Evolutionary conservation across 2,113 vertebrate genomes (phyloP).

Genomic region (Siniperca knerii): DNA sequence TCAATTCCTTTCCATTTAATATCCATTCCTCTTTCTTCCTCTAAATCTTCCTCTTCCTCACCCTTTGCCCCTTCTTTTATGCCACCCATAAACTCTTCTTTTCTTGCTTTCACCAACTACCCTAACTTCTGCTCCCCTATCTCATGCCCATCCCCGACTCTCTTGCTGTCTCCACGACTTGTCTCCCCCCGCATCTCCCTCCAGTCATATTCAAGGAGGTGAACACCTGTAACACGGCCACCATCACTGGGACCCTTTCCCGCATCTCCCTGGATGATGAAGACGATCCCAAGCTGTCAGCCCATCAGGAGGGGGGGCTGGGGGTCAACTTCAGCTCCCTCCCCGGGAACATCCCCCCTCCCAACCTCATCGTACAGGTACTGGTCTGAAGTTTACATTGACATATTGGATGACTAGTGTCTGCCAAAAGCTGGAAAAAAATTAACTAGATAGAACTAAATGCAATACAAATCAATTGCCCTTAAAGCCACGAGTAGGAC

Average conservation of each 20-base stretch:
- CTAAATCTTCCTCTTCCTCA: background rate
- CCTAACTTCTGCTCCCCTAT: background rate
- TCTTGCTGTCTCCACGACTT: slow-evolving; percentile 16
- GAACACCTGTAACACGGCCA: slow-evolving; percentile 96
- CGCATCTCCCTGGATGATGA: slow-evolving; percentile 97
- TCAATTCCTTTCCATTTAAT: slow-evolving; percentile 28
- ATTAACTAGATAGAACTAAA: background rate
- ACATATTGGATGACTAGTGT: background rate
- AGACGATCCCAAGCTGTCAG: slow-evolving; percentile 93
- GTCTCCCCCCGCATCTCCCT: slow-evolving; percentile 18
- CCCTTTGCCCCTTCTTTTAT: background rate
- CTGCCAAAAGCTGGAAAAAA: background rate
- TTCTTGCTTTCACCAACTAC: slow-evolving; percentile 10
- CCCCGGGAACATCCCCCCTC: slow-evolving; percentile 94
- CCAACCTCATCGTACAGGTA: slow-evolving; percentile 92
- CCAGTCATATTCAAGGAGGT: slow-evolving; percentile 98
- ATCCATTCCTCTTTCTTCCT: slow-evolving; percentile 8
- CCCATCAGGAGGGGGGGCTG: slow-evolving; percentile 89
- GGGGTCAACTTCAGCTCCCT: slow-evolving; percentile 93
- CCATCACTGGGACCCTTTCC: slow-evolving; percentile 96
- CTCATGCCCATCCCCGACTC: background rate
- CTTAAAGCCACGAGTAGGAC: background rate
- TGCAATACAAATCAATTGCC: background rate
- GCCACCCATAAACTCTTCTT: slow-evolving; percentile 14
- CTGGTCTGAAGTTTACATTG: background rate